Percentiles rank a stretch among this genome's conserved stretches.
Evolutionary conservation across 2,888 invertebrate species (phyloP).

Genomic region (Flabesymbios commensalis): DNA sequence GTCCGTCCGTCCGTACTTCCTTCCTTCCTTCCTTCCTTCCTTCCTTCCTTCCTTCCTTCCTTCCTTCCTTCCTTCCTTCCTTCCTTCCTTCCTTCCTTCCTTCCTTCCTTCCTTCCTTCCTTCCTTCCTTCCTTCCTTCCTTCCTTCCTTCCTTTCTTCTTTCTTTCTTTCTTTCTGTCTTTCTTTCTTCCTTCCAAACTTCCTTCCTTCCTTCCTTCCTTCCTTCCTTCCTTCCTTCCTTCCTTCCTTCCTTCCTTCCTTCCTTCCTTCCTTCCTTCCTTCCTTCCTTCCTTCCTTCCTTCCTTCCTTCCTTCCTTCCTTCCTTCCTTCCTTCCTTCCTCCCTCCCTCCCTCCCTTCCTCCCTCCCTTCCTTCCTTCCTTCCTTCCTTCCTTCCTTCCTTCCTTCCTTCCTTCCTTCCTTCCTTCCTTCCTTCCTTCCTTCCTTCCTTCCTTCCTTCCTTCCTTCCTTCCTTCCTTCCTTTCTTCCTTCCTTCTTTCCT

Average conservation of each 20-base stretch:
- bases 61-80: background rate
- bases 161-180: too few species aligned
- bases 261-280: background rate
- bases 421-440: constrained; percentile 4
- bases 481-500: background rate
- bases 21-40: constrained; percentile 3
- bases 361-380: background rate
- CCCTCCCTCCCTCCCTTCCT: background rate
- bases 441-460: background rate
- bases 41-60: background rate
- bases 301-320: background rate
- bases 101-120: background rate
- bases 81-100: constrained; percentile 6
- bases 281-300: background rate
- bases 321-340: background rate
- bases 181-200: too few species aligned
- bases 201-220: too few species aligned
- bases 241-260: background rate
- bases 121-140: background rate
- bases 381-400: constrained; percentile 1
- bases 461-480: background rate
- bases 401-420: background rate
- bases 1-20: background rate
- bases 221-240: background rate
- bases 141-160: background rate